phyloP scores from a whole-genome alignment of 2,797 vertebrate genomes.

The Australoheros facetus region DNA sequence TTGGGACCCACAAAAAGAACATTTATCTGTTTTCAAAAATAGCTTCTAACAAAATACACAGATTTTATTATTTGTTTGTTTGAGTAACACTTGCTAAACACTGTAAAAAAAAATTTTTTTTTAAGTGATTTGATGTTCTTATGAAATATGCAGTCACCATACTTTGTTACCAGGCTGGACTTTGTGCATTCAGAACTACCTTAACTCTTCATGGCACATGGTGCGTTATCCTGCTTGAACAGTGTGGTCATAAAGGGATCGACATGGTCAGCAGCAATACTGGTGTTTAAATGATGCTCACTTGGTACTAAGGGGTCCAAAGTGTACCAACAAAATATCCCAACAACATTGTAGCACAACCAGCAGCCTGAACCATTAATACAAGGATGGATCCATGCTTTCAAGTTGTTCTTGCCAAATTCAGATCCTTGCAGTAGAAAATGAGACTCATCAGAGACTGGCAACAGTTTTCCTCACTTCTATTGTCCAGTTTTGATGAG shows the following conservation, averaged over 20 bases:
- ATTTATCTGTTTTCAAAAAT: not conserved
- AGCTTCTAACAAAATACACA: not conserved
- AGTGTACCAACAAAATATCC: too few species aligned
- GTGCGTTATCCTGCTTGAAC: not conserved
- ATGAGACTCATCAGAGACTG: too few species aligned
- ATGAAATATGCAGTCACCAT: not conserved
- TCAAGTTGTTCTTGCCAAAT: too few species aligned
- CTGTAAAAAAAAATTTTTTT: not conserved
- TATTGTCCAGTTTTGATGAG: too few species aligned
- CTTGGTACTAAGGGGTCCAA: too few species aligned
- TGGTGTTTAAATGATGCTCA: too few species aligned
- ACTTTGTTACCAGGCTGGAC: not conserved
- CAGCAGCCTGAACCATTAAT: too few species aligned
- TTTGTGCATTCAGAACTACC: not conserved
- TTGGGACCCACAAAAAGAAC: not conserved
- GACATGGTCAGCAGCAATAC: not conserved
- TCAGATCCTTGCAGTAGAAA: too few species aligned
- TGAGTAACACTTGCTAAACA: not conserved
- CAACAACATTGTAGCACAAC: too few species aligned
- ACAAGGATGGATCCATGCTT: too few species aligned
- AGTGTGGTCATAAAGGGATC: not conserved
- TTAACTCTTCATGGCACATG: not conserved
- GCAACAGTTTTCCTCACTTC: too few species aligned
- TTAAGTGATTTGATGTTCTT: too few species aligned
- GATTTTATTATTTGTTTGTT: not conserved